phyloP scores from a whole-genome alignment of 1,140 invertebrate species.

The Nephila pilipes region DNA sequence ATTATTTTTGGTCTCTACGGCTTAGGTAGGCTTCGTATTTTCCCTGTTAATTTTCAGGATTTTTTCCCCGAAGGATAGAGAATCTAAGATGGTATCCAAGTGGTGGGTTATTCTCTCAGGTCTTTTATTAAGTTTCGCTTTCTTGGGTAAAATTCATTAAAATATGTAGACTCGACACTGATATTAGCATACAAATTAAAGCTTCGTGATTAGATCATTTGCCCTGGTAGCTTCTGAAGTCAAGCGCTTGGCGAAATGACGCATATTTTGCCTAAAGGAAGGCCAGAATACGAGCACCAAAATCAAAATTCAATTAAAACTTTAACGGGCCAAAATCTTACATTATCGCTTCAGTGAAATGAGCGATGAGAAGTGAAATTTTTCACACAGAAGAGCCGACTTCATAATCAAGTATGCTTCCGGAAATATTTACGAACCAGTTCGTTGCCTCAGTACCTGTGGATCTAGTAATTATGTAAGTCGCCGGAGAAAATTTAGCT shows the following conservation, averaged over 20 bases:
- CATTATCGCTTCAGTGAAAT: not conserved
- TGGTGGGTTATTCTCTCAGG: not conserved
- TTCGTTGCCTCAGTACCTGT: not conserved
- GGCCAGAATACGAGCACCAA: not conserved
- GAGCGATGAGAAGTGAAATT: not conserved
- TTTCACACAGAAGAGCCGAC: not conserved
- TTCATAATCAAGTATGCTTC: not conserved
- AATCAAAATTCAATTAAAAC: conserved; percentile 27
- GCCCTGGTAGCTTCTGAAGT: conserved; percentile 1
- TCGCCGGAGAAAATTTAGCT: not conserved
- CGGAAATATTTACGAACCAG: not conserved
- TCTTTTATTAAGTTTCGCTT: conserved; percentile 31
- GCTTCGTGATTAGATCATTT: conserved; percentile 24
- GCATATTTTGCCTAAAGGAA: conserved; percentile 4
- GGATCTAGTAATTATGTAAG: not conserved
- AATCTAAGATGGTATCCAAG: not conserved
- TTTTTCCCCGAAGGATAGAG: not conserved
- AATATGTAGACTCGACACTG: not conserved
- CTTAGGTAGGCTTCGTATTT: not conserved
- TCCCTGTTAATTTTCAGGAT: not conserved
- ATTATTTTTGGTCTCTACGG: not conserved
- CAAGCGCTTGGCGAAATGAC: conserved; percentile 22
- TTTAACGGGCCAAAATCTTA: not conserved
- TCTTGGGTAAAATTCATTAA: conserved; percentile 33
- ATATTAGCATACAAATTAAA: conserved; percentile 59